Evolutionary conservation across 2,888 invertebrate genomes (phyloP).

Genomic region (Augiades crinisus): DNA sequence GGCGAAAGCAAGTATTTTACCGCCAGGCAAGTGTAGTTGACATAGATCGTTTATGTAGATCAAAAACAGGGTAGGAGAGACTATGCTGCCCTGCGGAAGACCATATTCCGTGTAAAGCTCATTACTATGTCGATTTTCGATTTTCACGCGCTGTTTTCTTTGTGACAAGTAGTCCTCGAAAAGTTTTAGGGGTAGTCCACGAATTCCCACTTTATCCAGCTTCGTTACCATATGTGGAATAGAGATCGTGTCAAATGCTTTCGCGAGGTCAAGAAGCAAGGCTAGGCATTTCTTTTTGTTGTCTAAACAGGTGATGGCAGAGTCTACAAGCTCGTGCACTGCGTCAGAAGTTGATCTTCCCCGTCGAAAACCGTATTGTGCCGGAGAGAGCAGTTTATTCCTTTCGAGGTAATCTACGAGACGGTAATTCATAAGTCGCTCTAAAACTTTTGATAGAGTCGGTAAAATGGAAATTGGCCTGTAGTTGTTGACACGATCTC

Average conservation of each 20-base stretch:
- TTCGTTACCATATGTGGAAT: slow-evolving; percentile 4
- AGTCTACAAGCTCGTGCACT: not conserved
- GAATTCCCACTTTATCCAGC: not conserved
- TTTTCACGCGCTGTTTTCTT: slow-evolving; percentile 19
- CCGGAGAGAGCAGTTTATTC: not conserved
- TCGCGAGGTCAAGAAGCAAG: slow-evolving; percentile 5
- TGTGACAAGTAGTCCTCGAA: slow-evolving; percentile 18
- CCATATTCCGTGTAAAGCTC: slow-evolving; percentile 10
- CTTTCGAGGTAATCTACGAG: slow-evolving; percentile 2
- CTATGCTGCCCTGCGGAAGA: slow-evolving; percentile 26
- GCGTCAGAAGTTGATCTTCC: slow-evolving; percentile 6
- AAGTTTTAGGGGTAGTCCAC: not conserved
- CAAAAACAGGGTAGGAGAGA: slow-evolving; percentile 23
- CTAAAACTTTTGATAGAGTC: slow-evolving; percentile 20
- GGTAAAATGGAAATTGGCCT: slow-evolving; percentile 22
- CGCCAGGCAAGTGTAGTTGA: not conserved
- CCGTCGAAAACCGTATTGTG: not conserved
- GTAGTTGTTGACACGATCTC: slow-evolving; percentile 19
- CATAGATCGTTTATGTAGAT: slow-evolving; percentile 25
- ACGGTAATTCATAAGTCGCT: slow-evolving; percentile 13
- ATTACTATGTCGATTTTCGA: not conserved
- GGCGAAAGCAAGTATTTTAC: slow-evolving; percentile 12
- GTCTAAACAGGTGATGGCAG: not conserved
- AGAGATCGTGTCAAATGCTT: slow-evolving; percentile 11
- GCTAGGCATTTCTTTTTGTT: slow-evolving; percentile 9